Conservation (phyloP, 37 sponge, comb jelly and placozoan species). For the Amphimedon queenslandica region DNA sequence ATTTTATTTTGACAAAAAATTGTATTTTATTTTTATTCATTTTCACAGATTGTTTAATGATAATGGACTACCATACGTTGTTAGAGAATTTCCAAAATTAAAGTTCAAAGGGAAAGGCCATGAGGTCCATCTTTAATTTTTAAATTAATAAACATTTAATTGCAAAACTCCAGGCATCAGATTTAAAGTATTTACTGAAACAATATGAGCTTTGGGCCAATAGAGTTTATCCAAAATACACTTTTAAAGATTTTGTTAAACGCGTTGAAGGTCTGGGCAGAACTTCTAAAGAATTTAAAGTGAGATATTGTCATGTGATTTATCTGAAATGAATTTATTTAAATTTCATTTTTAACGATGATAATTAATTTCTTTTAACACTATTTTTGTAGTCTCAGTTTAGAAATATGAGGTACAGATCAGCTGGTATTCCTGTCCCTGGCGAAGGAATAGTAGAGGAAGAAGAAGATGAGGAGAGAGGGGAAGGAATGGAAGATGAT, state of each 20-base stretch:
- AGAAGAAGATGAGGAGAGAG: not conserved
- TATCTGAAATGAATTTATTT: not conserved
- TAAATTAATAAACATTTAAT: not conserved
- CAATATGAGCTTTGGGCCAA: constrained; percentile 91
- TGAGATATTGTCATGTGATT: too few relatives aligned
- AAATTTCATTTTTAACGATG: not conserved
- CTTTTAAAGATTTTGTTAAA: constrained; percentile 60
- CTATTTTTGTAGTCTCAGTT: not conserved
- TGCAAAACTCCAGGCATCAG: constrained; percentile 29
- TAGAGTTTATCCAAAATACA: constrained; percentile 69
- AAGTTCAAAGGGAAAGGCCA: constrained; percentile 86
- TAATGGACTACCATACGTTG: constrained; percentile 47
- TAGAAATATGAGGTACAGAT: not conserved
- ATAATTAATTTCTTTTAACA: not conserved
- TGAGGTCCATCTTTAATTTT: constrained; percentile 28
- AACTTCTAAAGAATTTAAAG: constrained; percentile 73
- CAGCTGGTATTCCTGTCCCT: not conserved
- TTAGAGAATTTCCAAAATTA: constrained; percentile 72
- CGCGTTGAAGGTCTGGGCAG: constrained; percentile 58
- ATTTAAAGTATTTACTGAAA: constrained; percentile 63
- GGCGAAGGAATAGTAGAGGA: not conserved
- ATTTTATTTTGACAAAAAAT: too few relatives aligned
- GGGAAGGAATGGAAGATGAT: not conserved
- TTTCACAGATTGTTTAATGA: constrained; percentile 45
- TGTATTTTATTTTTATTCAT: not conserved